Conservation (phyloP, 2,797 vertebrate genomes). For the Propithecus perrieri region DNA sequence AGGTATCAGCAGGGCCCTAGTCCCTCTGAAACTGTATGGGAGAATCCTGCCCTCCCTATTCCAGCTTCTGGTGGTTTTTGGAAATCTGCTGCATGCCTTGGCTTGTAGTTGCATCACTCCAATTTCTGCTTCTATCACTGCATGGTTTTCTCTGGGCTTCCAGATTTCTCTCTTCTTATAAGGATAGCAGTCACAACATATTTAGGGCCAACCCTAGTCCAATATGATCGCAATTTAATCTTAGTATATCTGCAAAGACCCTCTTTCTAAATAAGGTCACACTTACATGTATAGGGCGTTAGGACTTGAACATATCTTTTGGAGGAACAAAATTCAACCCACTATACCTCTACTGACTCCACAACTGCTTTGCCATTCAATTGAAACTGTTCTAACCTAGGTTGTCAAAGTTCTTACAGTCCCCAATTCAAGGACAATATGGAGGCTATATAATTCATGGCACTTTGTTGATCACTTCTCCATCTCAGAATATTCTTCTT, state of each 20-base stretch:
- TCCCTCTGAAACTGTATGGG: background rate
- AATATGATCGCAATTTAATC: background rate
- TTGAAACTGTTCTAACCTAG: background rate
- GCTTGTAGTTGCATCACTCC: background rate
- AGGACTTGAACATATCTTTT: background rate
- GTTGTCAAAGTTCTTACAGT: background rate
- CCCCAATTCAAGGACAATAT: background rate
- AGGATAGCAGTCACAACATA: background rate
- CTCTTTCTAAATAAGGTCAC: background rate
- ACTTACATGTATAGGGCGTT: background rate
- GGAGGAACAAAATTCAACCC: background rate
- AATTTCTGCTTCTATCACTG: background rate
- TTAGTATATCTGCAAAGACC: background rate
- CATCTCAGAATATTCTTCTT: background rate
- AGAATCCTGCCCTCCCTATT: background rate
- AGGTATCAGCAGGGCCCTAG: background rate
- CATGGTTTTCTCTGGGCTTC: background rate
- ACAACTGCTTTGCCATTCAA: background rate
- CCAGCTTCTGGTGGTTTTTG: background rate
- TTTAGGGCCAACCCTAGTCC: background rate
- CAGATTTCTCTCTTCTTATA: background rate
- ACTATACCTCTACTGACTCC: background rate
- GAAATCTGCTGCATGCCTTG: no score
- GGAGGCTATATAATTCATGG: background rate
- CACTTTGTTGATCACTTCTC: background rate